Evolutionary conservation across 2,888 invertebrate species (phyloP).

Genomic region (Platypus cylindrus): DNA sequence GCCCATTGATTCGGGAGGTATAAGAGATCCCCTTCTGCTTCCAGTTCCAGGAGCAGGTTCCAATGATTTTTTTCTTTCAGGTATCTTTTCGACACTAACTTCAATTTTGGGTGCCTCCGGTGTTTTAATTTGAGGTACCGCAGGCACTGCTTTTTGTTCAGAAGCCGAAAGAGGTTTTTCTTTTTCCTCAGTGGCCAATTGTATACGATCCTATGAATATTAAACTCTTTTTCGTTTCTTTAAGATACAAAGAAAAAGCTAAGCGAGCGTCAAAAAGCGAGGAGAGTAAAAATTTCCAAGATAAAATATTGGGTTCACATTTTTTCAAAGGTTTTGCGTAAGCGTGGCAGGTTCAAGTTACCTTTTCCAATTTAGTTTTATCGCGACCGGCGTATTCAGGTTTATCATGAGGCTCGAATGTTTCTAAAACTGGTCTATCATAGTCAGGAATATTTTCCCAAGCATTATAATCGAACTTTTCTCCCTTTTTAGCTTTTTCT

Average conservation of each 20-base stretch:
- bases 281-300: slow-evolving; percentile 1
- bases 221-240: background rate
- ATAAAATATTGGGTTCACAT: no score
- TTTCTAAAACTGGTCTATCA: slow-evolving; percentile 60
- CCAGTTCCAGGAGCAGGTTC: slow-evolving; percentile 37
- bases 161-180: slow-evolving; percentile 17
- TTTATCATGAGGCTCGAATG: slow-evolving; percentile 43
- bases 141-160: slow-evolving; percentile 30
- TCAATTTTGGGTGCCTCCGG: slow-evolving; percentile 75
- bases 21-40: slow-evolving; percentile 72
- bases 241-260: background rate
- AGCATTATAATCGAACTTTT: slow-evolving; percentile 24
- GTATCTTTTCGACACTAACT: slow-evolving; percentile 66
- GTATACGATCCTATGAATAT: slow-evolving; percentile 26
- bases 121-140: slow-evolving; percentile 54
- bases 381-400: slow-evolving; percentile 38
- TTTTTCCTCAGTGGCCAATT: slow-evolving; percentile 23
- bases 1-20: slow-evolving; percentile 77
- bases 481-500: slow-evolving; percentile 25
- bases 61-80: slow-evolving; percentile 58
- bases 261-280: slow-evolving; percentile 2
- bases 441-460: slow-evolving; percentile 51
- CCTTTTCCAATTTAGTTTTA: slow-evolving; percentile 34
- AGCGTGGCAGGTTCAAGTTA: slow-evolving; percentile 16
- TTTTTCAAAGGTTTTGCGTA: background rate